phyloP scores from a whole-genome alignment of 2,888 invertebrate genomes.

The Phlogophora meticulosa region DNA sequence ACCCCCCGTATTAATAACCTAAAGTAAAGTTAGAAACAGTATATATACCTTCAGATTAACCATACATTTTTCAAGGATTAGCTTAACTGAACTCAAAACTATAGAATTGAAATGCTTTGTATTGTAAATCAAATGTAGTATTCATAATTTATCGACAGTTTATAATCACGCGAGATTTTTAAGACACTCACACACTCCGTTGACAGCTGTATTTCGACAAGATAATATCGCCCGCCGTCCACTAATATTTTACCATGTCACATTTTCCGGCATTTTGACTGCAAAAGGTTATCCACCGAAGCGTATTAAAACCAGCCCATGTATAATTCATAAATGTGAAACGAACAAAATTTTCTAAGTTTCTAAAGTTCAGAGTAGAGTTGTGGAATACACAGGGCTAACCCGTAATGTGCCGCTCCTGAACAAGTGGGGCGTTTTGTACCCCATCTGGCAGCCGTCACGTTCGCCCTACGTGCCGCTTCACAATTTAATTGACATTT shows the following conservation, averaged over 20 bases:
- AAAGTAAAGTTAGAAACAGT: too few relatives aligned
- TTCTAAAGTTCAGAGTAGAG: conserved; percentile 47
- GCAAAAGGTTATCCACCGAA: conserved; percentile 49
- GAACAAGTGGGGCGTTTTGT: conserved; percentile 44
- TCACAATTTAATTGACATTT: conserved; percentile 65
- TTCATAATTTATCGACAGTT: too few relatives aligned
- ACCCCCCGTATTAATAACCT: neutral
- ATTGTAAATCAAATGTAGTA: too few relatives aligned
- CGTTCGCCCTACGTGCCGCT: conserved; percentile 60
- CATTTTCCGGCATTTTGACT: conserved; percentile 53
- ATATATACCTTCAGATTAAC: too few relatives aligned
- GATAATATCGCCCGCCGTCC: conserved; percentile 28
- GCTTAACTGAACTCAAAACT: too few relatives aligned
- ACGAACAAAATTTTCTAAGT: conserved; percentile 55
- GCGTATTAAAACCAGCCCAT: conserved; percentile 50
- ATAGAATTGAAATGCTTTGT: too few relatives aligned
- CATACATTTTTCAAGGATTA: too few relatives aligned
- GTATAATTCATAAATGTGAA: conserved; percentile 65
- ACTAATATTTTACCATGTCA: conserved; percentile 53
- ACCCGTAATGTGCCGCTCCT: conserved; percentile 43
- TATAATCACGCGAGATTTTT: too few relatives aligned
- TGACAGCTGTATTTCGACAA: conserved; percentile 27
- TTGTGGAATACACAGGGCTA: conserved; percentile 35
- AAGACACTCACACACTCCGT: too few relatives aligned
- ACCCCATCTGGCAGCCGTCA: conserved; percentile 59